Conservation (phyloP, 2,113 vertebrate species). For the Atherinomorus stipes region DNA sequence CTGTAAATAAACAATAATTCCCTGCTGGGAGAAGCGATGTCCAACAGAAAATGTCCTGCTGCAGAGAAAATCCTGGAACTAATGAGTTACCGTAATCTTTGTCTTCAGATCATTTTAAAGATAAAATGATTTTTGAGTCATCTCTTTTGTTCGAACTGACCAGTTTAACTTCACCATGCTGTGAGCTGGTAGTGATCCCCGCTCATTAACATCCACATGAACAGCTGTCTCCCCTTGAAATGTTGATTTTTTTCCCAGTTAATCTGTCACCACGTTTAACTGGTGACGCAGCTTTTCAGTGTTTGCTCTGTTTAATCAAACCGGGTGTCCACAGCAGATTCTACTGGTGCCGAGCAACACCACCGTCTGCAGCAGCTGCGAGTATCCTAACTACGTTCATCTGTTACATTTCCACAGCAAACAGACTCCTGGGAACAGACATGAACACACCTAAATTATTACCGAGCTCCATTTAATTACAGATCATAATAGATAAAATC, state of each 20-base stretch:
- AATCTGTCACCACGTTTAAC: background rate
- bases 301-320: background rate
- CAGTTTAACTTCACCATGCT: too few species aligned
- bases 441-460: background rate
- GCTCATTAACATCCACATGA: too few species aligned
- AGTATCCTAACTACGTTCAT: background rate
- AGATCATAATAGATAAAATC: background rate
- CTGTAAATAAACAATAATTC: too few species aligned
- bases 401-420: background rate
- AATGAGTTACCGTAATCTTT: too few species aligned
- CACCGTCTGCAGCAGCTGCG: background rate
- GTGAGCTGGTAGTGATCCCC: too few species aligned
- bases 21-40: too few species aligned
- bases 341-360: background rate
- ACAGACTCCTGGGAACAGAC: background rate
- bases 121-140: too few species aligned
- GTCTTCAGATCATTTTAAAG: too few species aligned
- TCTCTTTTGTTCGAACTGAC: too few species aligned
- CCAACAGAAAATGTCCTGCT: too few species aligned
- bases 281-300: background rate
- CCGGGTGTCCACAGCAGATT: background rate
- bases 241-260: background rate
- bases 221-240: too few species aligned
- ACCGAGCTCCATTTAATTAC: slow-evolving; percentile 25
- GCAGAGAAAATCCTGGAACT: too few species aligned